Percentiles rank a stretch among this genome's conserved stretches.
Conservation (phyloP, 2,888 invertebrate species). For the Petrophora chlorosata region DNA sequence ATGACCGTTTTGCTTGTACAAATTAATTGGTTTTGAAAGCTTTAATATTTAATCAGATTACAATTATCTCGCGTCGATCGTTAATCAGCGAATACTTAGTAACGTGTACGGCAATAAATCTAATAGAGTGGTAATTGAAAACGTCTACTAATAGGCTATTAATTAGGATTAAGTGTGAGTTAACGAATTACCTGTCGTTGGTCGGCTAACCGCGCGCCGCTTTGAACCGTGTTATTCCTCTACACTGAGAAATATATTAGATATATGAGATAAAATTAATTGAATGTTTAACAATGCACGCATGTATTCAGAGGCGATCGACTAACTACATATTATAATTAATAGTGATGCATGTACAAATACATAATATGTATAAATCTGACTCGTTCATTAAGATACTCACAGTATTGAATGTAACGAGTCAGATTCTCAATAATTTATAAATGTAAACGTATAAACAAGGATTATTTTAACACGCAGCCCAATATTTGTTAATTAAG, state of each 20-base stretch:
- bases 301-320: conserved; percentile 11
- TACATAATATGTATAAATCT: no score
- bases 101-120: conserved; percentile 61
- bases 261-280: conserved; percentile 29
- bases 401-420: no score
- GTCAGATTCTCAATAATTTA: no score
- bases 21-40: conserved; percentile 38
- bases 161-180: conserved; percentile 74
- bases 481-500: no score
- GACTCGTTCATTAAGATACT: no score
- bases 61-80: conserved; percentile 49
- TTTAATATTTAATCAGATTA: conserved; percentile 55
- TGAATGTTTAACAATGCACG: conserved; percentile 21
- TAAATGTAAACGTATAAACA: no score
- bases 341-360: no score
- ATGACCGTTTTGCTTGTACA: conserved; percentile 24
- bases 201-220: conserved; percentile 42
- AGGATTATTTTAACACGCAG: no score
- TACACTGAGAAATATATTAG: conserved; percentile 22
- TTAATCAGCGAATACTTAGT: conserved; percentile 63
- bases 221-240: conserved; percentile 42
- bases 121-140: conserved; percentile 74
- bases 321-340: no score
- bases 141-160: conserved; percentile 75
- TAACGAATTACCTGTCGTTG: conserved; percentile 68